Conservation (phyloP, 2,888 invertebrate genomes). For the Podotricha telesiphe region DNA sequence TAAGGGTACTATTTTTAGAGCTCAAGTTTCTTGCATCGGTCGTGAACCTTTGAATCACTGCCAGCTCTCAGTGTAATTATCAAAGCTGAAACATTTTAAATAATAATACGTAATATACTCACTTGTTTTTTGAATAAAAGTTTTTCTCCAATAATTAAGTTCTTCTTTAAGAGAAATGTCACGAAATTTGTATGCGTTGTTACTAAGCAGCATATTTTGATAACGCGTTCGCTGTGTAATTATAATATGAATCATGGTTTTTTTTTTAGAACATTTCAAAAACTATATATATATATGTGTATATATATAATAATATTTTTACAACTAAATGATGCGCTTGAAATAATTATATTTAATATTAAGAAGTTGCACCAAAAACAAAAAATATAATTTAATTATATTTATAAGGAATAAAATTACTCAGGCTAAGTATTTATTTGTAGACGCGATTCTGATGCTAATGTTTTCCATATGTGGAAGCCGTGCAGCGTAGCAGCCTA, state of each 20-base stretch:
- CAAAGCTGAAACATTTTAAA: conserved; percentile 7
- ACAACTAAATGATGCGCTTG: not conserved
- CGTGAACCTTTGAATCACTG: conserved; percentile 36
- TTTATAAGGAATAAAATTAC: conserved; percentile 19
- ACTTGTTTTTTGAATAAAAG: too few species aligned
- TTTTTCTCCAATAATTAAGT: too few species aligned
- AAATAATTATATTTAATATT: not conserved
- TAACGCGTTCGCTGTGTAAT: too few species aligned
- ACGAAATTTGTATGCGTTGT: too few species aligned
- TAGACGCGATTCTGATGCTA: conserved; percentile 18
- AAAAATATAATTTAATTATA: too few species aligned
- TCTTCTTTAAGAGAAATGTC: too few species aligned
- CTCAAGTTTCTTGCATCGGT: conserved; percentile 35
- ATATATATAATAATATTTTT: not conserved
- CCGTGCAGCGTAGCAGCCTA: conserved; percentile 29
- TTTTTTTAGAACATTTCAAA: too few species aligned
- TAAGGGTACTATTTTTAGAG: conserved; percentile 36
- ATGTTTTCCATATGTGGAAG: conserved; percentile 29
- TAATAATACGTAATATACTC: not conserved
- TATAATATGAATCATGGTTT: too few species aligned
- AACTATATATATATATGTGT: too few species aligned
- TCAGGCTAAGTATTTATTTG: not conserved
- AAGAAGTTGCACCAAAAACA: not conserved
- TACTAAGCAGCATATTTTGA: too few species aligned
- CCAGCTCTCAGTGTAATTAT: conserved; percentile 14